Base-by-base conservation (phyloP, 2,113 vertebrate species). In the Corvus moneduloides region DNA sequence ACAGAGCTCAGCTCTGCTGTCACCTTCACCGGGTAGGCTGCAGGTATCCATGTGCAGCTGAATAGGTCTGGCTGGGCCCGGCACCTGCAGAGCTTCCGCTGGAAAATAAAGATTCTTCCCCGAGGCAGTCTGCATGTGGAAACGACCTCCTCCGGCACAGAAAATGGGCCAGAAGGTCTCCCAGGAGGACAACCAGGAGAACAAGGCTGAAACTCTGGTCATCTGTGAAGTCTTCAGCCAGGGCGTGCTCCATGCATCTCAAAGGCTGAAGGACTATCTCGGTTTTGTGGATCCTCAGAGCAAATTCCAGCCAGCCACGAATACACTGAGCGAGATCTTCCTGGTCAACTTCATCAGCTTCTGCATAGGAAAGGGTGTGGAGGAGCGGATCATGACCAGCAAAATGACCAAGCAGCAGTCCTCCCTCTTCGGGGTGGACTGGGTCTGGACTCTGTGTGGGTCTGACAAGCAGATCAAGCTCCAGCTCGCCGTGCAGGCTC, bases 371-470 rank as follows among this genome's bases (percentile, higher is more conserved):
- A 97, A 93, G 62, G 91, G 97, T 7, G 24, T n/a, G 5, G 93
- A 93, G 7, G 94, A 96, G 17, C 22, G 1, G 39, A 93, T 97
- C 27, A n/a, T 5, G 9, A 98, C 97, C 63, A 97, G 95, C 88
- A 97, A 95, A 84, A 96, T 95, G 97, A 97, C 94, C 41, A 92
- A 91, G 80, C 96, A 98, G 92, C 97, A 98, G 55, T 88, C 97
- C 33, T 76, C 39, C 2, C 84, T 98, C 11, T 97, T 98, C 0
- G 84, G 97, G 1, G 89, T 91, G 4, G 96, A 95, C 67, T 97
- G 97, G 98, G 7, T 97, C 59, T 98, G 97, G 97, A 91, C 96
- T 5, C 89, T 97, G 8, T 86, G 92, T 52, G 97, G 97, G 13
- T 49, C 95, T 1, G 92, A 96, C 61, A 97, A 94, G 51, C 89